phyloP scores from a whole-genome alignment of 2,888 invertebrate genomes.

The Plagodis pulveraria region DNA sequence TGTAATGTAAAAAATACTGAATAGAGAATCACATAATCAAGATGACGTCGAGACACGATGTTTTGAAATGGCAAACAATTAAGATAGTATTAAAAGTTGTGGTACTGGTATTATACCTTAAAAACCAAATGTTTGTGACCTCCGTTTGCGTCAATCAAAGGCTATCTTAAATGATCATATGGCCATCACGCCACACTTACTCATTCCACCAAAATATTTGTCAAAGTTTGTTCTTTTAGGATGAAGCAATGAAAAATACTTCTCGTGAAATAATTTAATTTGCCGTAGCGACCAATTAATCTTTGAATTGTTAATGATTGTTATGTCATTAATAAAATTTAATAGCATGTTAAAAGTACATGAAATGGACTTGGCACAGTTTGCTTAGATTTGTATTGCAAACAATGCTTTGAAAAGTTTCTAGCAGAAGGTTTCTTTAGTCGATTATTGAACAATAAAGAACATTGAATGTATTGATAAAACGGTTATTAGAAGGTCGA shows the following conservation, averaged over 20 bases:
- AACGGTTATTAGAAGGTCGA: constrained; percentile 53
- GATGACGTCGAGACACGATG: constrained; percentile 36
- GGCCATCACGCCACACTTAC: constrained; percentile 30
- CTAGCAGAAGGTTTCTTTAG: constrained; percentile 4
- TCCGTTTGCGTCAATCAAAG: constrained; percentile 58
- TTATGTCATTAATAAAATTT: background rate
- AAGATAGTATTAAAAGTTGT: constrained; percentile 35
- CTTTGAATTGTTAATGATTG: background rate
- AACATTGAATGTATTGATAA: constrained; percentile 52
- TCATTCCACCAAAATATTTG: constrained; percentile 24
- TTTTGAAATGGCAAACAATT: constrained; percentile 40
- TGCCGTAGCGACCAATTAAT: no score
- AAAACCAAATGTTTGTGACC: constrained; percentile 57
- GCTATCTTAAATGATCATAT: constrained; percentile 46
- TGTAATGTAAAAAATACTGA: constrained; percentile 13
- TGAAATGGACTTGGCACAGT: no score
- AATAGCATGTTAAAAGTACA: no score
- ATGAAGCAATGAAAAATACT: constrained; percentile 6
- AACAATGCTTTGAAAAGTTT: constrained; percentile 4
- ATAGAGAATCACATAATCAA: constrained; percentile 18
- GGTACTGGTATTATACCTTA: constrained; percentile 39
- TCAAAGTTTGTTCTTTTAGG: constrained; percentile 11
- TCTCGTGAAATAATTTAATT: background rate
- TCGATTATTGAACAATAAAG: constrained; percentile 37
- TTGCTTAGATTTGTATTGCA: background rate